Evolutionary conservation across 1,140 invertebrate species (phyloP), one percentile per base, ranked within the genome.

Genomic region (Varroa destructor): DNA sequence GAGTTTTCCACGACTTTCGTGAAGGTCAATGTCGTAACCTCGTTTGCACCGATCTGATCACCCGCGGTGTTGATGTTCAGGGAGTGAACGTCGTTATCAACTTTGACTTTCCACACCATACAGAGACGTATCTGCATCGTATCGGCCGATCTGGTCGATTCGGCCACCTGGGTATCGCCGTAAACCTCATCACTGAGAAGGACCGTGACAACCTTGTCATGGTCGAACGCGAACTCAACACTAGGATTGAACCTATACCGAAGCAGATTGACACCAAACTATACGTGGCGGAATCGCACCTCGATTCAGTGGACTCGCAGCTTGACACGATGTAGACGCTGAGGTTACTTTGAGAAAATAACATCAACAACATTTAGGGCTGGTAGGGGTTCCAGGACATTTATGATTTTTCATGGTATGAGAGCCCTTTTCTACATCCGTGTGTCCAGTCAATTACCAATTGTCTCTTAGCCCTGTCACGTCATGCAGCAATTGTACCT

Each of bases 1-100:
- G 95, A 76, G 95, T 99, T 73, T 99, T 99, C 84, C 97, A 99
- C 81, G 97, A 99, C 82, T 99, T 99, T 82, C 87, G 96, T 76
- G 89, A 88, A 77, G 96, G 94, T 43, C 84, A 95, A 61, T 99
- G 96, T 83, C 85, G 97, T 78, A 99, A 99, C 83, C 84, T 99
- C 75, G 97, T 89, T 72, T 89, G 88, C 78, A 87, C 87, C 73
- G 95, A 99, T 85, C 83, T 99, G 75, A 96, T 98, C 81, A 98
- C 95, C 43, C 86, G 95, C 81, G 96, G 95, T 84, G 98, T 98
- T 76, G 96, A 99, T 81, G 96, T 98, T 75, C 95, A 98, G 83
- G 94, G 94, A 54, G 96, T 99, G 58, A 99, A 99, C 81, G 94
- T 98, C 55, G 83, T 84, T 1, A 84, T 84, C 74, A 84, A 84